These are phyloP conservation scores for Anthopleura xanthogrammica DNA, from an alignment of 92 coral and sea anemone genomes.

Conservation along the genomic window DNA sequence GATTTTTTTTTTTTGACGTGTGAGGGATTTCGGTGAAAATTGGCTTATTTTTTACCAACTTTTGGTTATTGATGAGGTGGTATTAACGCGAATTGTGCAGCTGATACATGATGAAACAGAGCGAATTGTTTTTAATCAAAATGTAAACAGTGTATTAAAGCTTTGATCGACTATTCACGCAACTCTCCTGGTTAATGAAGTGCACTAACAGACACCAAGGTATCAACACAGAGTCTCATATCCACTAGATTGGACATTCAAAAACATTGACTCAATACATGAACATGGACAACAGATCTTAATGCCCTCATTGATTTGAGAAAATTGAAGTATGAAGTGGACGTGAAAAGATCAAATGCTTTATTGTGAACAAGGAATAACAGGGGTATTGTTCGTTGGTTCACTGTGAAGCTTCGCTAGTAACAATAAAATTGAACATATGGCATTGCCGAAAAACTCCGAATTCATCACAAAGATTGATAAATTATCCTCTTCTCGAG, in stretches of 20 bases:
- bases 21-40: neutral
- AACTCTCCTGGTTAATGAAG: conserved; percentile 49
- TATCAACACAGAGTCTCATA: neutral
- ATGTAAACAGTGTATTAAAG: conserved; percentile 52
- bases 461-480: conserved; percentile 46
- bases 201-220: conserved; percentile 13
- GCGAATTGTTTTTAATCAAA: conserved; percentile 62
- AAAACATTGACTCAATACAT: neutral
- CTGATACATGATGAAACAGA: conserved; percentile 57
- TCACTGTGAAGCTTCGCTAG: conserved; percentile 1
- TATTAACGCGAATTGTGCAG: conserved; percentile 40
- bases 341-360: conserved; percentile 37
- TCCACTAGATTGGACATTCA: neutral
- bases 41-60: neutral
- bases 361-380: conserved; percentile 24
- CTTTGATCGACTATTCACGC: conserved; percentile 53
- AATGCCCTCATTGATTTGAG: neutral
- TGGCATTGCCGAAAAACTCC: conserved; percentile 3
- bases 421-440: conserved; percentile 4
- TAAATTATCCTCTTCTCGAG: conserved; percentile 53
- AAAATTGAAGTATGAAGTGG: neutral
- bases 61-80: neutral
- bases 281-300: neutral
- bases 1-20: neutral
- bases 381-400: neutral